Conservation (phyloP, 2,797 vertebrate species). For the Tokudaia tokunoshimensis region DNA sequence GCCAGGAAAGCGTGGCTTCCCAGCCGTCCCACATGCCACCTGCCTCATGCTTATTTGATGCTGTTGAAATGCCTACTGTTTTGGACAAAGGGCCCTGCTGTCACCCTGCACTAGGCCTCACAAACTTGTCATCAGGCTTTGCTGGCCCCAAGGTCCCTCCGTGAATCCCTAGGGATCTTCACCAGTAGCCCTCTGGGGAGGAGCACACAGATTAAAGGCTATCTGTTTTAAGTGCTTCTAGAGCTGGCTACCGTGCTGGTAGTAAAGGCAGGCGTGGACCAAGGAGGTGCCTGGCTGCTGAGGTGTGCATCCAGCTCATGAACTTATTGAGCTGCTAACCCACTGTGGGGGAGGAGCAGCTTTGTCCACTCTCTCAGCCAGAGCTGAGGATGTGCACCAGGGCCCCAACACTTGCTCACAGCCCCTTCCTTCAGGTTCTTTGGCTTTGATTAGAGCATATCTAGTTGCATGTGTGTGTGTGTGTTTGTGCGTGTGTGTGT, state of each 20-base stretch:
- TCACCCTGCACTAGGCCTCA: fast-evolving
- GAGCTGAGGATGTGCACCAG: fast-evolving
- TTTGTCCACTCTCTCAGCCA: background rate
- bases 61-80: background rate
- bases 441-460: background rate
- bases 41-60: fast-evolving
- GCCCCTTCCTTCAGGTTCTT: background rate
- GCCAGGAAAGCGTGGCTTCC: background rate
- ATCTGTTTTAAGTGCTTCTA: no score
- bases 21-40: fast-evolving
- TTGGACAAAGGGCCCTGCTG: fast-evolving
- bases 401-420: background rate
- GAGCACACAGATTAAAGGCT: background rate
- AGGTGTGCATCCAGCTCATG: fast-evolving
- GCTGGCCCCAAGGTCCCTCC: background rate
- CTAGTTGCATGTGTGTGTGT: background rate
- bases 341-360: background rate
- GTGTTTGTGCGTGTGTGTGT: background rate
- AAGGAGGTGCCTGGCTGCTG: background rate
- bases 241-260: background rate
- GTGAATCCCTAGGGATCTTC: background rate
- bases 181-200: fast-evolving
- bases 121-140: background rate
- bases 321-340: no score
- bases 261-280: fast-evolving